Base-by-base conservation (phyloP, 1,140 invertebrate genomes). In the Diabrotica undecimpunctata region DNA sequence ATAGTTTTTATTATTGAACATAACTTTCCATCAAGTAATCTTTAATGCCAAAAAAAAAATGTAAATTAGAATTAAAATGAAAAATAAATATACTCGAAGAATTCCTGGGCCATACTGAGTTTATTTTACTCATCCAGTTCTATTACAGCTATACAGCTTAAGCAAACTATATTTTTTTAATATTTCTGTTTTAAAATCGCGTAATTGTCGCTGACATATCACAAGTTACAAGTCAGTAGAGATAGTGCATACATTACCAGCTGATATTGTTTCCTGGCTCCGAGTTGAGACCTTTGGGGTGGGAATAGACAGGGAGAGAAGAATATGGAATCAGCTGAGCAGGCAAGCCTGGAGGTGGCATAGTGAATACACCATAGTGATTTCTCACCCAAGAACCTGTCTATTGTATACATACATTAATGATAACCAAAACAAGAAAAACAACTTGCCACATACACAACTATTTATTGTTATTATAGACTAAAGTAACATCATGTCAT, bases 381-480 rank as follows among this genome's bases (percentile, higher is more conserved):
- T 25, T 5, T n/a, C 41, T 46, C 41, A 46, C 8, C 41, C 41
- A 46, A 46, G 8, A 46, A 46, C 41, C 41, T 46, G 41, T n/a
- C 41, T 46, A 46, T 46, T 46, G 41, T n/a, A 46, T 46, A 46
- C 41, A 46, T n/a, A 46, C 41, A 46, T 46, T 46, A 46, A 46
- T 25, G 25, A 25, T 46, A 46, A 46, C 41, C 41, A 46, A 46
- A 46, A 46, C 41, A 46, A 46, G 41, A 46, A 46, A 46, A 46
- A 46, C 8, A 46, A 8, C n/a, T 46, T 46, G 8, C 41, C 8
- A 8, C 8, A 46, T 46, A 46, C 41, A 46, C 41, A 46, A 46
- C 41, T n/a, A n/a, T 46, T 46, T 46, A 46, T 46, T 46, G n/a
- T 46, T 46, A 46, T 46, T 46, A 46, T 46, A 25, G 4, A 25